phyloP scores from a whole-genome alignment of 2,113 vertebrate species.

The Pundamilia nyererei region DNA sequence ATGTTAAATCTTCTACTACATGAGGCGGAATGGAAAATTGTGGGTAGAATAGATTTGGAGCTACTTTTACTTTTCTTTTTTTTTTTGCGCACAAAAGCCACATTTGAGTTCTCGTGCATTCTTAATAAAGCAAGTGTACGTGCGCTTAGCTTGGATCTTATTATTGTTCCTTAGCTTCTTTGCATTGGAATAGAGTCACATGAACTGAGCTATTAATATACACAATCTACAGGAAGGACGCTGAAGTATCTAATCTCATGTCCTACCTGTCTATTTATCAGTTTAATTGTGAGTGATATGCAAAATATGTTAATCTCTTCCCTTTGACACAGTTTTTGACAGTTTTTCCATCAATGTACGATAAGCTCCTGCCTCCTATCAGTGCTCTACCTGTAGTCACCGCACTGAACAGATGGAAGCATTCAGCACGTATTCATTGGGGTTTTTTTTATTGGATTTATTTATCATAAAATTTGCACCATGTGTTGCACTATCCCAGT shows the following conservation, averaged over 20 bases:
- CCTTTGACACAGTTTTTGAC: neutral
- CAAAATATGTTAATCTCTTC: neutral
- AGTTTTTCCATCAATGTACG: neutral
- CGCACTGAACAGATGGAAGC: conserved; percentile 36
- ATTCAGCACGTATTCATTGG: neutral
- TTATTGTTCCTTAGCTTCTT: neutral
- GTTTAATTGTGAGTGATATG: neutral
- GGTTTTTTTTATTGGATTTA: conserved; percentile 4
- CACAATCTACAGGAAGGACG: neutral
- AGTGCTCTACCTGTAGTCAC: neutral
- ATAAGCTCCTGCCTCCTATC: neutral
- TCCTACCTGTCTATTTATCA: neutral
- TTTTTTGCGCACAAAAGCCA: neutral
- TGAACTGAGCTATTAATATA: neutral
- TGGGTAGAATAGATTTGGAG: neutral
- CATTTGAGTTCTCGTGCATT: neutral
- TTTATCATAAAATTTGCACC: conserved; percentile 15
- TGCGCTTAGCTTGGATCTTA: neutral
- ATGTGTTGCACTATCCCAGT: conserved; percentile 17
- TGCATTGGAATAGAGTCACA: neutral
- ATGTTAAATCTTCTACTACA: neutral
- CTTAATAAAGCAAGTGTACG: neutral
- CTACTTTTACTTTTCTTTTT: neutral
- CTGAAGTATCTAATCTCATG: neutral
- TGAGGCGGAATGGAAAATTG: neutral